Evolutionary conservation across 2,113 vertebrate genomes (phyloP).

Genomic region (Phylloscopus trochiloides): DNA sequence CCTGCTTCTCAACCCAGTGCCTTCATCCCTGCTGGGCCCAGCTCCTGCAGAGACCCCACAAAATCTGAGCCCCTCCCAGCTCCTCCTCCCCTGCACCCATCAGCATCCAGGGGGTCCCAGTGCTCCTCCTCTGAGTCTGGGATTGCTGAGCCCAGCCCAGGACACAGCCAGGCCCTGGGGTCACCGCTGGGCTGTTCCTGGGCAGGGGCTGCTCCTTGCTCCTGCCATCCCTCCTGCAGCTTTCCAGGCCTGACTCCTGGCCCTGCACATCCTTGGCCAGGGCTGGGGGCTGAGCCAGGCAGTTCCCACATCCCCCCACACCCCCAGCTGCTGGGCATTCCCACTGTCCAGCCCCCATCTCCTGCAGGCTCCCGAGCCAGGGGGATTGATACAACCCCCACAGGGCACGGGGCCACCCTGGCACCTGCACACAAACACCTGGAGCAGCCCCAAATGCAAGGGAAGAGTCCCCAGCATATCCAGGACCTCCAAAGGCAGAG

Average conservation of each 20-base stretch:
- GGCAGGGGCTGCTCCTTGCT: background rate
- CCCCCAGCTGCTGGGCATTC: accelerated
- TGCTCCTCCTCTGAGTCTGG: background rate
- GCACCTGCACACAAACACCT: background rate
- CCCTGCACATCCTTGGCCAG: background rate
- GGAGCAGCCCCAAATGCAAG: background rate
- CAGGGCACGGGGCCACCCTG: accelerated
- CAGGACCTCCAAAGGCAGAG: background rate
- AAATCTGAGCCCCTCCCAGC: accelerated
- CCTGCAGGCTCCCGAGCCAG: background rate
- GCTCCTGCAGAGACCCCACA: background rate
- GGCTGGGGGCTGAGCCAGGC: background rate
- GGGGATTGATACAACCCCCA: too few species aligned
- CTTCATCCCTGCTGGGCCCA: background rate
- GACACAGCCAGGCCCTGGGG: accelerated
- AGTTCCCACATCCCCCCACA: too few species aligned
- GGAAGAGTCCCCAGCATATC: background rate
- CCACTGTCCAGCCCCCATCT: background rate
- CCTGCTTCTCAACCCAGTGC: background rate
- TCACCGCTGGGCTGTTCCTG: background rate
- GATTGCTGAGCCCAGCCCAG: background rate
- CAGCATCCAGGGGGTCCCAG: background rate
- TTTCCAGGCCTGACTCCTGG: background rate
- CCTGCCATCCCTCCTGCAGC: background rate
- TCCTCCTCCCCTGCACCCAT: background rate